A percentile compares a stretch with the other conserved stretches of the same genome.
phyloP scores from a whole-genome alignment of 1,140 invertebrate genomes.

The Nasonia longicornis region DNA sequence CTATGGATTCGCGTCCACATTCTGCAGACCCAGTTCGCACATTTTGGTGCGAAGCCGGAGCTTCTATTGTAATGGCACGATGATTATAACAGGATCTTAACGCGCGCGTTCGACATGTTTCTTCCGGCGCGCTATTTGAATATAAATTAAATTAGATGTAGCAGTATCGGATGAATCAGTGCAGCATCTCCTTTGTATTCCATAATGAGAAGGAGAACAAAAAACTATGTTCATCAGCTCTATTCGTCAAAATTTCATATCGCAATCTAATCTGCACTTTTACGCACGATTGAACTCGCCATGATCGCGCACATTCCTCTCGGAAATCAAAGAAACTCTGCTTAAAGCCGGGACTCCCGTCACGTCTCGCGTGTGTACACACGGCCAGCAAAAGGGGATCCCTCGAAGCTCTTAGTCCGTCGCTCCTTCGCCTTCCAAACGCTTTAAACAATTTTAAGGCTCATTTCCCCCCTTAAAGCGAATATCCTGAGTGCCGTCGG shows the following conservation, averaged over 20 bases:
- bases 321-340: constrained; percentile 20
- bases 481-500: constrained; percentile 60
- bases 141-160: background rate
- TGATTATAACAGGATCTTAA: background rate
- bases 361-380: constrained; percentile 34
- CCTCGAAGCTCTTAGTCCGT: background rate
- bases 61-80: background rate
- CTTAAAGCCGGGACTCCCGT: constrained; percentile 18
- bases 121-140: background rate
- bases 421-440: constrained; percentile 55
- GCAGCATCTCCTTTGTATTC: no score
- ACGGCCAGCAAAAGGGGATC: constrained; percentile 48
- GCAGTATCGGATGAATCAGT: background rate
- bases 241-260: background rate
- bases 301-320: background rate
- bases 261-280: background rate
- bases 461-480: constrained; percentile 69
- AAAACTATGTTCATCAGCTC: background rate
- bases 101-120: background rate
- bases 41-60: background rate
- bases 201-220: background rate
- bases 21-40: background rate
- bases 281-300: background rate
- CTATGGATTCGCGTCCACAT: background rate
- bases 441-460: constrained; percentile 71